Conservation (phyloP, 2,113 vertebrate genomes). For the Perognathus longimembris region DNA sequence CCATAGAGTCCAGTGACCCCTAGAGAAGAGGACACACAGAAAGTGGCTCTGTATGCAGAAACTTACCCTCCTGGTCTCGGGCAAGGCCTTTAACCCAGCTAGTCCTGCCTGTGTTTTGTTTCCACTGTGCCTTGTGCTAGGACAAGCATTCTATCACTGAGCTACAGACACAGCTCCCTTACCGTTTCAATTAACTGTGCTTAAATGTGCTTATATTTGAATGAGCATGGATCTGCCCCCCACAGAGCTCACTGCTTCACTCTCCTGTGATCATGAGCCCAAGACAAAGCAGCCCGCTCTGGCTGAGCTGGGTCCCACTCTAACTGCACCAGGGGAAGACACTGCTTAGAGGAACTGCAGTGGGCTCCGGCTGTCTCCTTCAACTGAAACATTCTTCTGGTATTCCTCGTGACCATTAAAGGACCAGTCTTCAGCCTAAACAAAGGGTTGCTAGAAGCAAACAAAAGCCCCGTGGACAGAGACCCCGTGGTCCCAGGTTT, state of each 20-base stretch:
- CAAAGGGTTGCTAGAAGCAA: background rate
- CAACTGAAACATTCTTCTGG: background rate
- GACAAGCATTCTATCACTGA: background rate
- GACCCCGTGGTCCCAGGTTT: too few species aligned
- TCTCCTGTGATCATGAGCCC: too few species aligned
- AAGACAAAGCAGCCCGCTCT: too few species aligned
- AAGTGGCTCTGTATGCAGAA: rapidly evolving
- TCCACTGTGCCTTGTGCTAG: background rate
- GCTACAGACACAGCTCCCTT: background rate
- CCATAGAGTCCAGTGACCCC: background rate
- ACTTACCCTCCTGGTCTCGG: rapidly evolving
- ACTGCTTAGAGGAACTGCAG: rapidly evolving
- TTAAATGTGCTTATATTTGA: background rate
- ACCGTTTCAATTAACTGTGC: too few species aligned
- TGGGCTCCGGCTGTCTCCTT: background rate
- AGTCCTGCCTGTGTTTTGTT: rapidly evolving
- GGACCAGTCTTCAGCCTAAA: background rate
- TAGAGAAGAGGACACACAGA: background rate
- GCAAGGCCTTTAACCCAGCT: rapidly evolving
- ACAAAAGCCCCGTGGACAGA: background rate
- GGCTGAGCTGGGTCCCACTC: too few species aligned
- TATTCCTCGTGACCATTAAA: background rate
- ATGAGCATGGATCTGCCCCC: too few species aligned
- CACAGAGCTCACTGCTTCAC: too few species aligned
- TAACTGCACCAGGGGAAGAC: rapidly evolving